A percentile compares a stretch with the other conserved stretches of the same genome.
phyloP scores from a whole-genome alignment of 1,140 invertebrate species.

The Papilio polyxenes region DNA sequence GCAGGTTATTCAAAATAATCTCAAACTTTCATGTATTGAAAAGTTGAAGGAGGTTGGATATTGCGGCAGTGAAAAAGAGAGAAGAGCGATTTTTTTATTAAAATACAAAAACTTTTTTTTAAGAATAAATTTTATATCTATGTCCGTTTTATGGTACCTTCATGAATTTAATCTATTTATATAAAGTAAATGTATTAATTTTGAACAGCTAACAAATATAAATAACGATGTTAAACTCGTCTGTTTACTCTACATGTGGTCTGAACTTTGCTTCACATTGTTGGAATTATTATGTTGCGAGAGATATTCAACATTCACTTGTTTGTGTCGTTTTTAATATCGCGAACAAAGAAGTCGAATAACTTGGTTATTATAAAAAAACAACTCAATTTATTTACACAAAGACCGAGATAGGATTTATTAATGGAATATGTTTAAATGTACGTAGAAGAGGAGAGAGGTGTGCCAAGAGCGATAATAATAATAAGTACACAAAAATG shows the following conservation, averaged over 20 bases:
- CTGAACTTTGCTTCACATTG: background rate
- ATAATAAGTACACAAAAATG: background rate
- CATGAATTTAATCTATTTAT: background rate
- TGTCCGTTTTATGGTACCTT: background rate
- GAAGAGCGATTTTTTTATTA: too few species aligned
- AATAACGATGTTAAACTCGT: background rate
- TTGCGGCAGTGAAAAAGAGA: too few species aligned
- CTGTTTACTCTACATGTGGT: background rate
- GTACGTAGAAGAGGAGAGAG: background rate
- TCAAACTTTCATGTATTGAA: too few species aligned
- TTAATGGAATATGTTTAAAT: background rate
- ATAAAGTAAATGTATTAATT: background rate
- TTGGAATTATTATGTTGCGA: background rate
- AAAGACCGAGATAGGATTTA: background rate
- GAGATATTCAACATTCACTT: background rate
- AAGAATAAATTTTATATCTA: too few species aligned
- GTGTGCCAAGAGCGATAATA: background rate
- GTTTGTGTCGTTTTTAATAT: background rate
- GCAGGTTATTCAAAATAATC: too few species aligned
- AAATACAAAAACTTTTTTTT: too few species aligned
- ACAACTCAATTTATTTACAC: background rate
- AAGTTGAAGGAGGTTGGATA: too few species aligned
- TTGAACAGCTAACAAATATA: background rate
- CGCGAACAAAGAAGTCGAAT: background rate
- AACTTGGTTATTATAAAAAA: background rate